phyloP scores from a whole-genome alignment of 1,140 invertebrate species.

The Pygmarrhopalites habei region DNA sequence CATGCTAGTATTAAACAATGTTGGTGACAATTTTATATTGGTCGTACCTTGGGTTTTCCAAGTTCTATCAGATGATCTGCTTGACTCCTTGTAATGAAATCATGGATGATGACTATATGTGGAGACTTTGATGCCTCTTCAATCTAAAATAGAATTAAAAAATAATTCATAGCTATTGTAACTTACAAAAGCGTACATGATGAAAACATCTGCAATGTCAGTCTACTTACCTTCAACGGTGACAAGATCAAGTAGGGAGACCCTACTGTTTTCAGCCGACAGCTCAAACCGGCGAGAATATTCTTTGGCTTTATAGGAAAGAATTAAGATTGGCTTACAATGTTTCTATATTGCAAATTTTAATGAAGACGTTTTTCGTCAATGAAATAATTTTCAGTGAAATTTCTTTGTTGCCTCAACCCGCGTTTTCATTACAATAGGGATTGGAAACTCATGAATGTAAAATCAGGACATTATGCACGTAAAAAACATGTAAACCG shows the following conservation, averaged over 20 bases:
- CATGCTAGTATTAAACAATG: conserved; percentile 10
- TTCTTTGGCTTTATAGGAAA: conserved; percentile 32
- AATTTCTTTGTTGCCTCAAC: no score
- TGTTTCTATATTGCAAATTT: no score
- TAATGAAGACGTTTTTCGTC: no score
- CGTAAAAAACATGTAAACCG: no score
- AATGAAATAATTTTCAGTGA: no score
- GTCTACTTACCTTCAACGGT: conserved; percentile 44
- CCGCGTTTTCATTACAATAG: no score
- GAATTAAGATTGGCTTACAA: no score
- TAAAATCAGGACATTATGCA: no score
- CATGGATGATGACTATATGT: conserved; percentile 49
- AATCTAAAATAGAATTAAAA: no score
- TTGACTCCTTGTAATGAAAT: conserved; percentile 48
- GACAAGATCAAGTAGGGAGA: conserved; percentile 46
- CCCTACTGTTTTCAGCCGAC: conserved; percentile 43
- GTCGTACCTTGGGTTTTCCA: conserved; percentile 49
- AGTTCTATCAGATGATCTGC: conserved; percentile 47
- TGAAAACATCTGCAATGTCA: conserved; percentile 1
- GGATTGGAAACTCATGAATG: no score
- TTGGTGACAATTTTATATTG: conserved; percentile 14
- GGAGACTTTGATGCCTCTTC: conserved; percentile 49
- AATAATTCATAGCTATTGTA: conserved; percentile 2
- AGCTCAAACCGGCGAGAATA: conserved; percentile 44
- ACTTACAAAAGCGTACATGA: neutral